Evolutionary conservation across 2,888 invertebrate species (phyloP).

Genomic region (Drosophila anomalata): DNA sequence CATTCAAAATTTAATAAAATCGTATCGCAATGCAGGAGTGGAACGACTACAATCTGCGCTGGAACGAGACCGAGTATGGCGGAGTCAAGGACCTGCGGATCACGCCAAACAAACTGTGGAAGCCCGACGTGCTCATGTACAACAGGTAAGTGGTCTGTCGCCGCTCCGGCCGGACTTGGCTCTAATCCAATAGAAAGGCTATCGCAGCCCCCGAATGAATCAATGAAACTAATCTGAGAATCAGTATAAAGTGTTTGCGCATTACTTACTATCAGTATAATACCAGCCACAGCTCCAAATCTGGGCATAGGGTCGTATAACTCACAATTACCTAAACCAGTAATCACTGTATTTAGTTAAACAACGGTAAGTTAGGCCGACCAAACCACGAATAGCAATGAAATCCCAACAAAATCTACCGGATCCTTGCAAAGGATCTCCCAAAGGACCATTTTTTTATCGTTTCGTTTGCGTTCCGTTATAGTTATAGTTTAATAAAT

Average conservation of each 20-base stretch:
- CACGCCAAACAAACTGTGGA: constrained; percentile 98
- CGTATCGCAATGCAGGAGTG: constrained; percentile 90
- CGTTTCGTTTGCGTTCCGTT: constrained; percentile 37
- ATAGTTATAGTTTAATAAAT: constrained; percentile 30
- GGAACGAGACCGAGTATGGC: constrained; percentile 98
- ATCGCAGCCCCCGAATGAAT: constrained; percentile 43
- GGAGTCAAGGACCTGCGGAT: constrained; percentile 97
- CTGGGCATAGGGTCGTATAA: constrained; percentile 33
- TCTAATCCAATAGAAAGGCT: constrained; percentile 54
- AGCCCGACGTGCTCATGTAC: constrained; percentile 99
- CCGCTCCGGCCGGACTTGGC: constrained; percentile 20
- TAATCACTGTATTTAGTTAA: constrained; percentile 24
- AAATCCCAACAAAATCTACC: constrained; percentile 7
- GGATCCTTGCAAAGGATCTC: constrained; percentile 2
- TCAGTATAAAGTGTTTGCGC: constrained; percentile 59
- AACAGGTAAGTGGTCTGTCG: constrained; percentile 91
- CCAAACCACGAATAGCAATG: constrained; percentile 2
- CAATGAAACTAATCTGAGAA: constrained; percentile 49
- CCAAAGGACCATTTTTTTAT: constrained; percentile 20
- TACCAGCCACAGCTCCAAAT: constrained; percentile 1
- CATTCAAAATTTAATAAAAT: constrained; percentile 3
- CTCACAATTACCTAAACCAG: constrained; percentile 20
- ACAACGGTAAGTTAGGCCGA: constrained; percentile 58
- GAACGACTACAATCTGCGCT: constrained; percentile 98
- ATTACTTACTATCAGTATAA: constrained; percentile 5